Conservation (phyloP, 2,888 invertebrate genomes). For the Erannis defoliaria region DNA sequence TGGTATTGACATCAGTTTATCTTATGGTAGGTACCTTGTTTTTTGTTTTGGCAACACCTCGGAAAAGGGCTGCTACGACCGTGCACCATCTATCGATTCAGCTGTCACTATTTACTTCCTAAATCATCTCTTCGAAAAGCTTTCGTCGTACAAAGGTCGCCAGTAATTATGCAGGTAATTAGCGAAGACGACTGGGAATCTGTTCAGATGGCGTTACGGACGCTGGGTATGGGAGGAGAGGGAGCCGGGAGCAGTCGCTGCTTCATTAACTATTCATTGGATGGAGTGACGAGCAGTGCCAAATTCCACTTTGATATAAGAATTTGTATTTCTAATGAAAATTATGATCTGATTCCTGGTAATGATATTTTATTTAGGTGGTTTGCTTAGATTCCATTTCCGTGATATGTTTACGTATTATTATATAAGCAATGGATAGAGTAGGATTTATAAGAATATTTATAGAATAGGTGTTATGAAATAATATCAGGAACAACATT, state of each 20-base stretch:
- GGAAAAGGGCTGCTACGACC: no score
- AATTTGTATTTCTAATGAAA: neutral
- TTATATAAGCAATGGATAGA: no score
- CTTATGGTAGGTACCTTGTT: no score
- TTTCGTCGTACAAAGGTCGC: constrained; percentile 11
- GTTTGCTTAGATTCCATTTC: neutral
- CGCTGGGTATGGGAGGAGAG: neutral
- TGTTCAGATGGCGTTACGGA: constrained; percentile 20
- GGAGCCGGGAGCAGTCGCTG: neutral
- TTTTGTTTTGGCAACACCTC: no score
- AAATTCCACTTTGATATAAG: constrained; percentile 10
- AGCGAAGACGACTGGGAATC: constrained; percentile 36
- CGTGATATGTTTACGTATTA: neutral
- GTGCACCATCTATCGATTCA: no score
- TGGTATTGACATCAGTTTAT: no score
- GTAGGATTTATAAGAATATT: no score
- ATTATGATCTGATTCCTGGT: neutral
- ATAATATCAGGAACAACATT: no score
- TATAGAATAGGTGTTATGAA: no score
- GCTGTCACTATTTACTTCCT: no score
- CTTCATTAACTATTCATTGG: constrained; percentile 38
- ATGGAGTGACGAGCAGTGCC: constrained; percentile 6
- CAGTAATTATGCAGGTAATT: constrained; percentile 59
- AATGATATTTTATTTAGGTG: neutral
- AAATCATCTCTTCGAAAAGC: no score